A percentile compares a stretch with the other conserved stretches of the same genome.
phyloP scores from a whole-genome alignment of 2,113 vertebrate genomes.

The Spea bombifrons region DNA sequence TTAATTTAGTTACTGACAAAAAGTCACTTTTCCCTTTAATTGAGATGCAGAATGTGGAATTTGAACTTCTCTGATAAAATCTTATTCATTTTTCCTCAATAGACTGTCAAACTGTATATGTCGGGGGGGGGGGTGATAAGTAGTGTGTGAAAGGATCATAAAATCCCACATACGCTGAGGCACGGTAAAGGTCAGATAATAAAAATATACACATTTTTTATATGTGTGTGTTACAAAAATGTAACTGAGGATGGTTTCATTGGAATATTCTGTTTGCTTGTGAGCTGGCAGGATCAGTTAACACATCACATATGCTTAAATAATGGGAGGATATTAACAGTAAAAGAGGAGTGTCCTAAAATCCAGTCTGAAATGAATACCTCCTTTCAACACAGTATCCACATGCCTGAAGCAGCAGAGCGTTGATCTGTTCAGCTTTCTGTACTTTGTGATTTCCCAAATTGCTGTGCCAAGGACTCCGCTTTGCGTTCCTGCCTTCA shows the following conservation, averaged over 20 bases:
- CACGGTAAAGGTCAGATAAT: slow-evolving; percentile 5
- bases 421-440: slow-evolving; percentile 29
- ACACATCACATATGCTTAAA: slow-evolving; percentile 47
- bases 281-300: slow-evolving; percentile 39
- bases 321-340: slow-evolving; percentile 39
- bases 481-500: slow-evolving; percentile 27
- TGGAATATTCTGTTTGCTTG: slow-evolving; percentile 5
- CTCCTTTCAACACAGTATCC: slow-evolving; percentile 46
- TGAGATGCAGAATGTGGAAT: too few relatives aligned
- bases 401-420: slow-evolving; percentile 43
- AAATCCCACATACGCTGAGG: slow-evolving; percentile 7
- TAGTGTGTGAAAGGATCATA: slow-evolving; percentile 16
- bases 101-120: too few relatives aligned
- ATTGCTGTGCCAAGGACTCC: slow-evolving; percentile 9
- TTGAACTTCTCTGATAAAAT: too few relatives aligned
- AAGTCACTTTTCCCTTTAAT: too few relatives aligned
- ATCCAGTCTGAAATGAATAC: slow-evolving; percentile 41
- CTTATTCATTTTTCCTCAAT: too few relatives aligned
- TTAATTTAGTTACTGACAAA: too few relatives aligned
- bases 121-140: neutral
- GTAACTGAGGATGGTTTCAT: slow-evolving; percentile 10
- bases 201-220: slow-evolving; percentile 22
- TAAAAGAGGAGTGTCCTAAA: slow-evolving; percentile 41
- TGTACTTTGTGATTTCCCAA: slow-evolving; percentile 15
- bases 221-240: neutral